These are phyloP conservation scores for Origma solitaria DNA, from an alignment of 2,113 vertebrate genomes.

Conservation along the genomic window DNA sequence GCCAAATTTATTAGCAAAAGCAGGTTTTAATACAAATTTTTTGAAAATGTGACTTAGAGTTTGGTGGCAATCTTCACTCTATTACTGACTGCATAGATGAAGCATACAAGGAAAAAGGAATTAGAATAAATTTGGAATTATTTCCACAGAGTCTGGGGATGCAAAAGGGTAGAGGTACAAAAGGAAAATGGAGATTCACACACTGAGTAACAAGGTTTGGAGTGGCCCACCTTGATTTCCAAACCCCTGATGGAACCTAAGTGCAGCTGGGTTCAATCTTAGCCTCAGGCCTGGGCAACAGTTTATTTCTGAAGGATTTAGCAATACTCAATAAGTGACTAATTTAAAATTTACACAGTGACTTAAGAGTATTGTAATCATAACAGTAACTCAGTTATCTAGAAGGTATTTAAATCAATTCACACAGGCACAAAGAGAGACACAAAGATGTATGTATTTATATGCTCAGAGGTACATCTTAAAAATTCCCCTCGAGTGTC, in stretches of 20 bases:
- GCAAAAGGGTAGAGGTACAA: neutral
- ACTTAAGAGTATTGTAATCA: neutral
- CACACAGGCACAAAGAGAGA: neutral
- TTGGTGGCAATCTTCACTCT: neutral
- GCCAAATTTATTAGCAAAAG: neutral
- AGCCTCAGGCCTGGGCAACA: neutral
- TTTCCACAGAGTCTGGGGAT: neutral
- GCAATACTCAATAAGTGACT: neutral
- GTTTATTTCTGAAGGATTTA: neutral
- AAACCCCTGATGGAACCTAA: neutral
- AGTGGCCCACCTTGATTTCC: neutral
- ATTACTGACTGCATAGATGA: neutral
- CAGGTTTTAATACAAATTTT: neutral
- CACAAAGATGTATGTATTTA: neutral
- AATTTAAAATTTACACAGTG: neutral
- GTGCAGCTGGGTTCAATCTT: neutral
- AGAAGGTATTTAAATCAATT: neutral
- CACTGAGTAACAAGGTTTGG: neutral
- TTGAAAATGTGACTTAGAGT: neutral
- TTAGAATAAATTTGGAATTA: neutral
- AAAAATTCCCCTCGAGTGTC: neutral
- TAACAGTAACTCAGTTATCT: neutral
- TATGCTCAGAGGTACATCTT: neutral
- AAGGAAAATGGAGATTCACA: neutral
- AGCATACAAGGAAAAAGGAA: neutral